phyloP scores from a whole-genome alignment of 2,888 invertebrate genomes.

The Diarsia brunnea region DNA sequence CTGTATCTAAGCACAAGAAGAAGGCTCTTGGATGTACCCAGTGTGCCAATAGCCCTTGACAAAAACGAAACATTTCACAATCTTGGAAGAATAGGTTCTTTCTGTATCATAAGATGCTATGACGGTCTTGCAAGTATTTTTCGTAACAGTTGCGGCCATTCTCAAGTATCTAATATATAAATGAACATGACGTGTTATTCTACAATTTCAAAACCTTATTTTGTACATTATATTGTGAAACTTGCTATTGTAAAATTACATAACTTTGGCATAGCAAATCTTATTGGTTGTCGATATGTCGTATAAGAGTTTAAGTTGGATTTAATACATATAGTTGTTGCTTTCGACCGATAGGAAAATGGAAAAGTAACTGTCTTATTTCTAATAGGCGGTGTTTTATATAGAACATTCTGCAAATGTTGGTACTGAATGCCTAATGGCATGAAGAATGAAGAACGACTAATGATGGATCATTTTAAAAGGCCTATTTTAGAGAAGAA shows the following conservation, averaged over 20 bases:
- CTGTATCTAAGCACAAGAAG: background rate
- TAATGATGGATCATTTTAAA: conserved; percentile 5
- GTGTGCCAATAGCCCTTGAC: background rate
- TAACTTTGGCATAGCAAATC: background rate
- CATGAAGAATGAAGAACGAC: background rate
- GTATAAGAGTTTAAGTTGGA: background rate
- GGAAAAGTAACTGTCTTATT: background rate
- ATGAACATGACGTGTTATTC: background rate
- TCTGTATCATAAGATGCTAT: conserved; percentile 1
- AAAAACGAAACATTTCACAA: conserved; percentile 2
- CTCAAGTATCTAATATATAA: conserved; percentile 23
- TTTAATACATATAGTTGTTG: background rate
- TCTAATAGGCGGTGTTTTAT: background rate
- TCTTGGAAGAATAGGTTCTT: background rate
- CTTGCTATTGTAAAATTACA: background rate
- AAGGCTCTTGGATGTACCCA: background rate
- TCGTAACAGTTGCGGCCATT: conserved; percentile 20
- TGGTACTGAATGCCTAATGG: background rate
- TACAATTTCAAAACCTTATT: conserved; percentile 1
- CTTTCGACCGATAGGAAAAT: conserved; percentile 9
- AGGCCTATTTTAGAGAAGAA: background rate
- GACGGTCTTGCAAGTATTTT: conserved; percentile 32
- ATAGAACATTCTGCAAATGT: conserved; percentile 1
- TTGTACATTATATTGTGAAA: conserved; percentile 7
- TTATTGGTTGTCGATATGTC: background rate